phyloP scores from a whole-genome alignment of 2,888 invertebrate species.

The Pristionchus japonicus region DNA sequence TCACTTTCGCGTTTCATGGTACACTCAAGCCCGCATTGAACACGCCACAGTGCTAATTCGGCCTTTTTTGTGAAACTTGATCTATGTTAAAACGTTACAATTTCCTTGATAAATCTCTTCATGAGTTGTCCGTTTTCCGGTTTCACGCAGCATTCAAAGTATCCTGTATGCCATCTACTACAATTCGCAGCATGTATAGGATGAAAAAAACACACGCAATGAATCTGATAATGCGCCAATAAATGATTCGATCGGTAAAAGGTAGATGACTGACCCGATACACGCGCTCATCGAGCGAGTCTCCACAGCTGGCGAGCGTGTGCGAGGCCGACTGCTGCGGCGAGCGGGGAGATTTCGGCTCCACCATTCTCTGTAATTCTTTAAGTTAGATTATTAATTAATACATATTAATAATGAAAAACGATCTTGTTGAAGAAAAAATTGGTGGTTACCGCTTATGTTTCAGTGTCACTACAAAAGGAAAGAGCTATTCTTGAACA shows the following conservation, averaged over 20 bases:
- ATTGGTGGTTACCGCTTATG: background rate
- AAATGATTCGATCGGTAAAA: no score
- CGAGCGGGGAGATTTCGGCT: constrained; percentile 42
- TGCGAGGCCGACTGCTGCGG: background rate
- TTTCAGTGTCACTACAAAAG: background rate
- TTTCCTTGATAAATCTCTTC: no score
- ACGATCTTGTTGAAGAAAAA: no score
- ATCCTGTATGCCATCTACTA: no score
- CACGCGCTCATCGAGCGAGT: constrained; percentile 41
- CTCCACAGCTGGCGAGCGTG: background rate
- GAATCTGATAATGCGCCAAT: no score
- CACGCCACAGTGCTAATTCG: background rate
- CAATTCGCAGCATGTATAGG: background rate
- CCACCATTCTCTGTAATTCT: constrained; percentile 31
- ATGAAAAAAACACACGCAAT: background rate
- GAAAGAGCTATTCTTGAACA: background rate
- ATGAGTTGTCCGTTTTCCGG: background rate
- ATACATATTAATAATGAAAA: background rate
- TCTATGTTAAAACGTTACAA: background rate
- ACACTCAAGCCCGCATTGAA: no score
- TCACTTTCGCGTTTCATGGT: background rate
- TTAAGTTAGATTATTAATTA: no score
- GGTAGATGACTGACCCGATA: constrained; percentile 31
- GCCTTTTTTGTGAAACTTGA: background rate
- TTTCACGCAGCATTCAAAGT: background rate